A percentile compares a stretch with the other conserved stretches of the same genome.
phyloP scores from a whole-genome alignment of 2,797 vertebrate genomes.

The Anguilla obscura region DNA sequence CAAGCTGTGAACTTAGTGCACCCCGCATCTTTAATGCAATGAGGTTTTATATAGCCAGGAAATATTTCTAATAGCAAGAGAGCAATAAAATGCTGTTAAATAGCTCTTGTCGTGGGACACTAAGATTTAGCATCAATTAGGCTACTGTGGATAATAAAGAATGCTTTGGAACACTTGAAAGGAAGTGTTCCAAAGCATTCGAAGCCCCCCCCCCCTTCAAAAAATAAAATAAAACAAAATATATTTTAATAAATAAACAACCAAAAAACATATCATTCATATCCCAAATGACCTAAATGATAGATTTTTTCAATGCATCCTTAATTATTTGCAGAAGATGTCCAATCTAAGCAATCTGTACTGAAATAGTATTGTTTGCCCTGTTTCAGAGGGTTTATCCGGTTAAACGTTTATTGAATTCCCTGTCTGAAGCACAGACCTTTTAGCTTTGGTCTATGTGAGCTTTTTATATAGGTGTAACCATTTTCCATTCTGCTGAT shows the following conservation, averaged over 20 bases:
- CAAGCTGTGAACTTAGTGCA: neutral
- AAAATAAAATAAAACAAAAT: no score
- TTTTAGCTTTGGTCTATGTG: neutral
- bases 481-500: slow-evolving; percentile 46
- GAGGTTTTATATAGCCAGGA: neutral
- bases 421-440: neutral
- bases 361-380: slow-evolving; percentile 32
- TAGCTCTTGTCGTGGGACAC: neutral
- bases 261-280: no score
- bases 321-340: neutral
- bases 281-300: no score
- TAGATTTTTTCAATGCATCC: neutral
- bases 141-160: neutral
- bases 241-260: neutral
- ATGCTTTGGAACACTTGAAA: neutral
- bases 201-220: no score
- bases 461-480: slow-evolving; percentile 40
- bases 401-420: neutral
- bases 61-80: neutral
- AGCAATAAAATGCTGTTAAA: neutral
- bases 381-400: slow-evolving; percentile 13
- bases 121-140: neutral
- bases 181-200: neutral
- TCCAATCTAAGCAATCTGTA: slow-evolving; percentile 32
- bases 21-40: neutral